A percentile compares a stretch with the other conserved stretches of the same genome.
These are phyloP conservation scores for Oryzias celebensis DNA, from an alignment of 2,113 vertebrate species.

Conservation along the genomic window DNA sequence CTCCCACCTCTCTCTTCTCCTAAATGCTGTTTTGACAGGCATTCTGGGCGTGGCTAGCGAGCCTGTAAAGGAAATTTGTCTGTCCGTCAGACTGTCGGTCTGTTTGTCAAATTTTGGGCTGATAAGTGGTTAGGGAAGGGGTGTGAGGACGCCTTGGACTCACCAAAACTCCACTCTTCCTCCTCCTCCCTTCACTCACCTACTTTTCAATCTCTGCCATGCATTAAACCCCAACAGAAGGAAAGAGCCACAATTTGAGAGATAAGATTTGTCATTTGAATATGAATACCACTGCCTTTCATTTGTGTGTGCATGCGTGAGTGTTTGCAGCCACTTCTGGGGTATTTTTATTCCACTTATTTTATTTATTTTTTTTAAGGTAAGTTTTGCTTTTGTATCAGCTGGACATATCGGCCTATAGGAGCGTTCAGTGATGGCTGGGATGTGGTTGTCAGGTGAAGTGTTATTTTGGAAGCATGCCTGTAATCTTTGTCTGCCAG, in stretches of 20 bases:
- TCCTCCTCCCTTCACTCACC: conserved; percentile 44
- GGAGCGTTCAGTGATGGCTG: conserved; percentile 27
- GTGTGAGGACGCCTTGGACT: conserved; percentile 47
- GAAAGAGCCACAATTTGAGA: conserved; percentile 67
- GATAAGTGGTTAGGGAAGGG: conserved; percentile 64
- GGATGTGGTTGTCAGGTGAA: conserved; percentile 63
- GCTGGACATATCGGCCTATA: conserved; percentile 47
- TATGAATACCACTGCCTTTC: conserved; percentile 64
- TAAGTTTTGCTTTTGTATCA: conserved; percentile 51
- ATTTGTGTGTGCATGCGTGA: conserved; percentile 32
- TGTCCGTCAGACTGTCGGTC: conserved; percentile 57
- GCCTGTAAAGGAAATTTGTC: conserved; percentile 59
- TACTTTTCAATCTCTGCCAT: conserved; percentile 73
- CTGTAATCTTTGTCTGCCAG: conserved; percentile 62
- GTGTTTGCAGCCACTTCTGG: conserved; percentile 30
- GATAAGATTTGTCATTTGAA: conserved; percentile 71
- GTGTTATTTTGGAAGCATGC: conserved; percentile 49
- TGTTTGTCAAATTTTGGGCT: conserved; percentile 62
- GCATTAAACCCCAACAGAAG: conserved; percentile 63
- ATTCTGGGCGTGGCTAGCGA: conserved; percentile 52
- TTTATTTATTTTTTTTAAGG: conserved; percentile 12
- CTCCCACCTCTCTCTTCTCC: conserved; percentile 19
- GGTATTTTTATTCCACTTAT: conserved; percentile 11
- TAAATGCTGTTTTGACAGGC: conserved; percentile 73
- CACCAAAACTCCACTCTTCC: conserved; percentile 52